Evolutionary conservation across 2,113 vertebrate species (phyloP).

Genomic region (Malurus cyaneus): DNA sequence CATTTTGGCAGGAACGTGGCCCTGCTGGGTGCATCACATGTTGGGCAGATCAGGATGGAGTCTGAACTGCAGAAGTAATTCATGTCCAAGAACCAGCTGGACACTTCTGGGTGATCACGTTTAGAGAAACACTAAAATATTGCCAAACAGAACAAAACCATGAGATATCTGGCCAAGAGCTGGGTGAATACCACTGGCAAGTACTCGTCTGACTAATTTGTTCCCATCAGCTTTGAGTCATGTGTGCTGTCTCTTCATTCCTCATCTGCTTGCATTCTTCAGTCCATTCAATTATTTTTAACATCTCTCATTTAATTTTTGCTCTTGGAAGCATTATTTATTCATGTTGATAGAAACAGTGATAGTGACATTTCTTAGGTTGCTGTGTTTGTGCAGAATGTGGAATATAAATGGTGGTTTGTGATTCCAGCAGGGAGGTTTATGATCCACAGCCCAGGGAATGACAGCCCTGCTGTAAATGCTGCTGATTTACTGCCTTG

Average conservation of each 20-base stretch:
- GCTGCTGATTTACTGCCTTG: constrained; percentile 7
- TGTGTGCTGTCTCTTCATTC: neutral
- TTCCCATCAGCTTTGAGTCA: constrained; percentile 40
- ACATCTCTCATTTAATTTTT: neutral
- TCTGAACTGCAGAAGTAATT: neutral
- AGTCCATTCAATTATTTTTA: neutral
- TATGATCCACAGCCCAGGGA: neutral
- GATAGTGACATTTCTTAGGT: neutral
- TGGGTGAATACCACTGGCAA: neutral
- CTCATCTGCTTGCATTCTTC: neutral
- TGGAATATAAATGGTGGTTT: neutral
- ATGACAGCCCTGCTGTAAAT: neutral
- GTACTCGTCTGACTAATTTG: neutral
- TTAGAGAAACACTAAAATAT: neutral
- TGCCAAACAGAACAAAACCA: neutral
- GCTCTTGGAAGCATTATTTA: neutral
- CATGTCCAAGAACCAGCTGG: neutral
- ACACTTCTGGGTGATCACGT: neutral
- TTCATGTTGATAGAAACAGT: neutral
- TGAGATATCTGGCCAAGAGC: neutral
- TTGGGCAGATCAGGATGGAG: neutral
- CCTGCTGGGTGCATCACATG: neutral
- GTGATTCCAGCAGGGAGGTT: neutral
- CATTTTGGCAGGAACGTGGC: neutral
- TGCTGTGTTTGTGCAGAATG: neutral